Conservation (phyloP, 2,113 vertebrate genomes). For the Neoarius graeffei region DNA sequence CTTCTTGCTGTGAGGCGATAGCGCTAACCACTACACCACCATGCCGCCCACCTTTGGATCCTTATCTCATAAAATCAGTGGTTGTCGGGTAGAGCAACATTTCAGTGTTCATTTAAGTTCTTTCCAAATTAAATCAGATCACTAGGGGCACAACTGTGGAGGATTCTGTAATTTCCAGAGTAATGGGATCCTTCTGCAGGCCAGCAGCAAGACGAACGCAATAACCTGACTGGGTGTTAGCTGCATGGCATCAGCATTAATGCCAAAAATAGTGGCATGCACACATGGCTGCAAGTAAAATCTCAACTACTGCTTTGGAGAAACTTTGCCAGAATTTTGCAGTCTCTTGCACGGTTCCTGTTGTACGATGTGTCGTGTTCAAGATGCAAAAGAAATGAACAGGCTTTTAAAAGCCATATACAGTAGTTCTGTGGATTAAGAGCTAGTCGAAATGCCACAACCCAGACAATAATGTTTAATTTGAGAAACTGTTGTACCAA, state of each 20-base stretch:
- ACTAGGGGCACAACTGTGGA: neutral
- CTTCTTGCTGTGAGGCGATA: too few species aligned
- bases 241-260: constrained; percentile 13
- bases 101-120: neutral
- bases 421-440: neutral
- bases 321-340: constrained; percentile 3
- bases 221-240: neutral
- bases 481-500: neutral
- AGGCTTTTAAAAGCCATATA: neutral
- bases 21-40: too few species aligned
- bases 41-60: neutral
- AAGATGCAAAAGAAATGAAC: neutral
- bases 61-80: neutral
- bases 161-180: neutral
- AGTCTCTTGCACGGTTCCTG: neutral
- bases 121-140: constrained; percentile 1
- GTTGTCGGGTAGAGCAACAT: neutral
- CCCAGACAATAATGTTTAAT: neutral
- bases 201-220: constrained; percentile 1
- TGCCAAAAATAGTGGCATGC: neutral
- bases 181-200: constrained; percentile 1
- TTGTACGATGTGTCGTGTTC: neutral
- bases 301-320: neutral
- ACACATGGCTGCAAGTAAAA: neutral
- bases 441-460: neutral